Evolutionary conservation across 1,140 invertebrate genomes (phyloP), one percentile per base, ranked within the genome.

Genomic region (Mycetomoellerius zeteki): DNA sequence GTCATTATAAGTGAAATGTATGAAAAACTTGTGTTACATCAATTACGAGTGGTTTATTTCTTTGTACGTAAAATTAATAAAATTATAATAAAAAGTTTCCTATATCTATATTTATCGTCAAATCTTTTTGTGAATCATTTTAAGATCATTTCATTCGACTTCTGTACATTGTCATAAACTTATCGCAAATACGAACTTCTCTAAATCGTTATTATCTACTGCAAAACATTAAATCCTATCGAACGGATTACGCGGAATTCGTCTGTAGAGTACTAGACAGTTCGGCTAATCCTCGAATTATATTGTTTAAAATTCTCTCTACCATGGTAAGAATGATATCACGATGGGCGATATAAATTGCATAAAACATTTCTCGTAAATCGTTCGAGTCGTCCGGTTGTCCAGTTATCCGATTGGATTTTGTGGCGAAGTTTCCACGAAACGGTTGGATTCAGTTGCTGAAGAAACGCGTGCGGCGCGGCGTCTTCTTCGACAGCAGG

Each of bases 231-330:
- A 84, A 87, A 60, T 27, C 24, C 67, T 88, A 77, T 82, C 71
- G 67, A 81, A 73, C 14, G 62, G 87, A 88, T 88, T 86, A 87
- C 30, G 30, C n/a, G 62, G 27, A 76, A 84, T 73, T 80, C 10
- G 76, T 69, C 50, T 21, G 76, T 50, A 12, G 5, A 24, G 1
- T 8, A 58, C 24, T 10, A 37, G 50, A 30, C 12, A 14, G 47
- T 56, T 50, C n/a, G 56, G 16, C 47, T 47, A 14, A 71, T 80
- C 50, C 19, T n/a, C 43, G 82, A 72, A 76, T 54, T 85, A 87
- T 50, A 24, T 52, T 16, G 62, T 30, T 3, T n/a, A 33, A 69
- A 43, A 71, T n/a, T 71, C 24, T 76, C 30, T 33, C 33, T 8
- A n/a, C 47, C 12, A 0, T 50, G n/a, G n/a, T n/a, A n/a, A n/a